phyloP scores from a whole-genome alignment of 2,888 invertebrate species.

The Anoncus sp. region DNA sequence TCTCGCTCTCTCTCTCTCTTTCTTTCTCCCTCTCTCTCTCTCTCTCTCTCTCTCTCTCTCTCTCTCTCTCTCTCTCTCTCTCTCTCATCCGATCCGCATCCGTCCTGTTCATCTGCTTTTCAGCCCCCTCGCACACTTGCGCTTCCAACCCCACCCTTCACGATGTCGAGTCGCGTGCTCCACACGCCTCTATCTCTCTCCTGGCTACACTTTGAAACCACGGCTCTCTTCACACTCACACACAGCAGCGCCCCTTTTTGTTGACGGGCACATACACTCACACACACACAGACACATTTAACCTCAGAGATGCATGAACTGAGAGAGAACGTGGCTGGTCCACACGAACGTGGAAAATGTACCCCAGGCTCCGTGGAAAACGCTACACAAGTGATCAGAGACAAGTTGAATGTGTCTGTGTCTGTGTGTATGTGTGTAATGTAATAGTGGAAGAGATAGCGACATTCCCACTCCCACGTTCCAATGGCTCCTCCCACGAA shows the following conservation, averaged over 20 bases:
- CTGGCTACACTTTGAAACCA: constrained; percentile 43
- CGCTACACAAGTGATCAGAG: constrained; percentile 12
- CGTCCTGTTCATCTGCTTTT: constrained; percentile 59
- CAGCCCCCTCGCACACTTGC: constrained; percentile 56
- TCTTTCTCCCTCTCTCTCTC: too few relatives aligned
- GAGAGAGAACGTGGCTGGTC: constrained; percentile 38
- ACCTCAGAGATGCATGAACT: constrained; percentile 38
- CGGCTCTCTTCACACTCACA: constrained; percentile 18
- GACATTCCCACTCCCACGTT: constrained; percentile 30
- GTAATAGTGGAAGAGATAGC: constrained; percentile 48
- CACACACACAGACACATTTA: too few relatives aligned
- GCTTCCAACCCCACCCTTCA: constrained; percentile 56
- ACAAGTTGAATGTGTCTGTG: constrained; percentile 26
- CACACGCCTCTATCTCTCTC: constrained; percentile 56
- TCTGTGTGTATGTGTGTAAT: too few relatives aligned
- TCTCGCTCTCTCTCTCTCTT: too few relatives aligned
- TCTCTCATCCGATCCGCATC: constrained; percentile 46
- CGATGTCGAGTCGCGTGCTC: constrained; percentile 55
- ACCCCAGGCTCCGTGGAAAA: constrained; percentile 28
- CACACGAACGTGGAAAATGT: constrained; percentile 38
- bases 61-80: constrained; percentile 70
- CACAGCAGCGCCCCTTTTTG: constrained; percentile 24
- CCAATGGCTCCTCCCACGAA: constrained; percentile 52
- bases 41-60: constrained; percentile 64
- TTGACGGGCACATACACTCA: constrained; percentile 45